Conservation (phyloP, 2,113 vertebrate genomes). For the Heptranchias perlo region DNA sequence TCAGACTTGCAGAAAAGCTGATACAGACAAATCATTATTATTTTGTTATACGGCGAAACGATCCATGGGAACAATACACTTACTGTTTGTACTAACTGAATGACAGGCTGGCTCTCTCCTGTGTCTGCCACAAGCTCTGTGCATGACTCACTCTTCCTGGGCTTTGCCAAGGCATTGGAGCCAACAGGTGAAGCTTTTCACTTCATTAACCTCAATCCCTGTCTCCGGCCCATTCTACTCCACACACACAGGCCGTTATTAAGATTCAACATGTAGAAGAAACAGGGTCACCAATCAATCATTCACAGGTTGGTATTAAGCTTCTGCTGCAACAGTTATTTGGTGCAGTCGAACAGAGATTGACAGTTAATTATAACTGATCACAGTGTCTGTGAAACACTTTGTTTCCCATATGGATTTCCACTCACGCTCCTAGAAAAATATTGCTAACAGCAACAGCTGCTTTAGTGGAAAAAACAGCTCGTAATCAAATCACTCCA, state of each 20-base stretch:
- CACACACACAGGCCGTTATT: not conserved
- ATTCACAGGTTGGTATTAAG: not conserved
- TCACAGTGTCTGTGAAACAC: no score
- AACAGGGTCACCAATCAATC: not conserved
- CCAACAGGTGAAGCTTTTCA: not conserved
- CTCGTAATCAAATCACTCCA: no score
- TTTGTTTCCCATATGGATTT: no score
- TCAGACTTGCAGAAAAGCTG: not conserved
- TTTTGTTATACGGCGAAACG: not conserved
- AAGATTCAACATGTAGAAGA: not conserved
- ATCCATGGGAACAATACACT: not conserved
- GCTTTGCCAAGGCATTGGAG: rapidly evolving
- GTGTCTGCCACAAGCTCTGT: rapidly evolving
- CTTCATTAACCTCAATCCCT: not conserved
- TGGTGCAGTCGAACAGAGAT: not conserved
- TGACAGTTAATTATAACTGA: not conserved
- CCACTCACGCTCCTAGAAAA: no score
- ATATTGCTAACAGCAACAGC: no score
- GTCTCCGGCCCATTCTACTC: not conserved
- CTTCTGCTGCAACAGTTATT: not conserved
- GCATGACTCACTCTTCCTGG: rapidly evolving
- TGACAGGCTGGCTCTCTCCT: no score
- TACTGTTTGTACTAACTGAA: not conserved
- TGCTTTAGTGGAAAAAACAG: no score
- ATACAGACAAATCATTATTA: not conserved